Evolutionary conservation across 2,888 invertebrate species (phyloP).

Genomic region (Pteria penguin): DNA sequence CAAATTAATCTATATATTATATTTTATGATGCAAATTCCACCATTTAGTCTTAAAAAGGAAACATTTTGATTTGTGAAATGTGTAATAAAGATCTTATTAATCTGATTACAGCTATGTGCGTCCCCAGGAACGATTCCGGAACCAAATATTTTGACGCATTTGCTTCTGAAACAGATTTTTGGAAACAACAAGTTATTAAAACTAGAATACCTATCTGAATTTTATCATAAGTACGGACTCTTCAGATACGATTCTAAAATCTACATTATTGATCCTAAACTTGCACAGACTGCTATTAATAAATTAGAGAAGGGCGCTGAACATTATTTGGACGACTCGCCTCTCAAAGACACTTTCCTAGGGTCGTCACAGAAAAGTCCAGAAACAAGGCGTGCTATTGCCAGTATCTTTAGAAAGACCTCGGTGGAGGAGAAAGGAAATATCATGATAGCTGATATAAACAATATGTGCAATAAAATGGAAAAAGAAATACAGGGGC

Average conservation of each 20-base stretch:
- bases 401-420: slow-evolving; percentile 60
- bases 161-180: slow-evolving; percentile 40
- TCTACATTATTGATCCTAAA: slow-evolving; percentile 60
- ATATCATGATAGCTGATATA: slow-evolving; percentile 54
- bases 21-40: no score
- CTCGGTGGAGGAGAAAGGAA: slow-evolving; percentile 53
- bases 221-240: slow-evolving; percentile 54
- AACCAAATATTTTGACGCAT: slow-evolving; percentile 37
- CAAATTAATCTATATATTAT: no score
- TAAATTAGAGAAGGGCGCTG: slow-evolving; percentile 63
- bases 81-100: no score
- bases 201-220: slow-evolving; percentile 60
- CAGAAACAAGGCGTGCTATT: slow-evolving; percentile 60
- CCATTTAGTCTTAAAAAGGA: no score
- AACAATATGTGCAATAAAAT: slow-evolving; percentile 57
- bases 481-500: slow-evolving; percentile 15
- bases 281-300: slow-evolving; percentile 58
- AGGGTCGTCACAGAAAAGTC: slow-evolving; percentile 58
- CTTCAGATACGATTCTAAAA: slow-evolving; percentile 55
- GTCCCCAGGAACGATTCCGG: slow-evolving; percentile 34
- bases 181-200: slow-evolving; percentile 48
- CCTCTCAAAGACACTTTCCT: slow-evolving; percentile 63
- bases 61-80: no score
- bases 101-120: no score
- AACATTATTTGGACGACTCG: slow-evolving; percentile 57